A percentile compares a stretch with the other conserved stretches of the same genome.
Evolutionary conservation across 2,113 vertebrate species (phyloP).

Genomic region (Condylura cristata): DNA sequence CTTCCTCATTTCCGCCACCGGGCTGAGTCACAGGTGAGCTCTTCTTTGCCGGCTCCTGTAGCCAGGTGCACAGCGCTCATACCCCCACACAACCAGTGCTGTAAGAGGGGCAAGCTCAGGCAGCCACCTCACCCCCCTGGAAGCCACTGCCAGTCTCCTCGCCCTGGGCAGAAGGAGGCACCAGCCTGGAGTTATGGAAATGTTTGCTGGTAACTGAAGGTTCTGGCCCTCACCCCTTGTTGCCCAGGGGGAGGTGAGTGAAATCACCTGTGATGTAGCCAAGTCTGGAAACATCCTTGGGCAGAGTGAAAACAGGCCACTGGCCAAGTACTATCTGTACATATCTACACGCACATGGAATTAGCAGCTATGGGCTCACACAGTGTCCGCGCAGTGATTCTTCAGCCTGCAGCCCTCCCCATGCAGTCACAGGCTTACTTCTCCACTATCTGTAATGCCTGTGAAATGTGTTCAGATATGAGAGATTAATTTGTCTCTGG

Average conservation of each 20-base stretch:
- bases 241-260: background rate
- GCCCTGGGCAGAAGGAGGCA: background rate
- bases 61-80: background rate
- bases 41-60: background rate
- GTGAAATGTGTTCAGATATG: background rate
- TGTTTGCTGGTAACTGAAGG: background rate
- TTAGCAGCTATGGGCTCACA: background rate
- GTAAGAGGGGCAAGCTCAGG: background rate
- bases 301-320: background rate
- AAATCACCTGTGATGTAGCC: background rate
- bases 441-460: background rate
- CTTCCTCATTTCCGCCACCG: background rate
- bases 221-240: background rate
- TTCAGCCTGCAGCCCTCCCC: background rate
- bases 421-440: background rate
- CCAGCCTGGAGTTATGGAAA: background rate
- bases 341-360: background rate
- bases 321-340: background rate
- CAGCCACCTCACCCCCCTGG: background rate
- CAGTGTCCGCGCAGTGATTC: background rate
- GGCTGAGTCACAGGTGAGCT: background rate
- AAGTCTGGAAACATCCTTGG: background rate
- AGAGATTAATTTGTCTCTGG: background rate
- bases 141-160: background rate
- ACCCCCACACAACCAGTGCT: background rate